These are phyloP conservation scores for Bursaphelenchus mucronatus DNA, from an alignment of 1,140 invertebrate species.

Conservation along the genomic window DNA sequence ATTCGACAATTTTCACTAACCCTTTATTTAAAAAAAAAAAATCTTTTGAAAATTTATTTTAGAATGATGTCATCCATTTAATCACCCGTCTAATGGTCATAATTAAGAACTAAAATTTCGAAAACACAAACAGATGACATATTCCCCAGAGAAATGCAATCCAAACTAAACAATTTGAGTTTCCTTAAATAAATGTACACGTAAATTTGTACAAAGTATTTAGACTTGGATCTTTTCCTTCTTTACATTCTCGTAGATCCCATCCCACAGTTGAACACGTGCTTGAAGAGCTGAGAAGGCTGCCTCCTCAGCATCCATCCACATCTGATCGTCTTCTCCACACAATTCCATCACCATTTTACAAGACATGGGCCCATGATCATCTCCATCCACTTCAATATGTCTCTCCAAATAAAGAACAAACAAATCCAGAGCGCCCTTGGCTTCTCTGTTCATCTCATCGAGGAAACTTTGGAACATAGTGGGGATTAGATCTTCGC, in stretches of 20 bases:
- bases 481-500: constrained; percentile 31
- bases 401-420: constrained; percentile 37
- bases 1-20: too few relatives aligned
- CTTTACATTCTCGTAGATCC: constrained; percentile 3
- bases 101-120: too few relatives aligned
- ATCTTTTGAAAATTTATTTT: too few relatives aligned
- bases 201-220: too few relatives aligned
- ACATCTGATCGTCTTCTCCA: constrained; percentile 22
- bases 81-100: too few relatives aligned
- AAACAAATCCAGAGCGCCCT: constrained; percentile 29
- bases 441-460: constrained; percentile 29
- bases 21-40: too few relatives aligned
- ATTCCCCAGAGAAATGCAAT: too few relatives aligned
- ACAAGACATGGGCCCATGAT: constrained; percentile 27
- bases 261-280: constrained; percentile 28
- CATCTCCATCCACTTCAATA: constrained; percentile 34
- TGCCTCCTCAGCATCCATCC: constrained; percentile 28
- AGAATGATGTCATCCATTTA: too few relatives aligned
- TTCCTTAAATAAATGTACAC: too few relatives aligned
- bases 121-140: too few relatives aligned
- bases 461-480: constrained; percentile 32
- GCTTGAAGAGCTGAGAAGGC: constrained; percentile 28
- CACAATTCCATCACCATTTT: constrained; percentile 29
- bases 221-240: too few relatives aligned
- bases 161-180: too few relatives aligned